Conservation (phyloP, 1,140 invertebrate genomes). For the Heliothis virescens region DNA sequence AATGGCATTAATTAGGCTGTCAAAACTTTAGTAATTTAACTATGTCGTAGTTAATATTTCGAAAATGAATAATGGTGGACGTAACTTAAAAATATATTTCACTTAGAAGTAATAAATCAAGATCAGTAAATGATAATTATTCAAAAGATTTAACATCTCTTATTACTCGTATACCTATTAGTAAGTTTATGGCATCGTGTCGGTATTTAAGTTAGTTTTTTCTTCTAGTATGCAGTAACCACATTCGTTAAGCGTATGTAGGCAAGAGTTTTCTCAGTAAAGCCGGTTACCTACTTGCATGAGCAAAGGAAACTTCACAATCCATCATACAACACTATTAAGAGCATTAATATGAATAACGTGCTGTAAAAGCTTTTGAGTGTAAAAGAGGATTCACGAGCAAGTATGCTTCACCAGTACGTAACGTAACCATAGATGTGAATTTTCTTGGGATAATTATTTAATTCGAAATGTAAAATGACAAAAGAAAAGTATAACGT, state of each 20-base stretch:
- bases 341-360: background rate
- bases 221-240: background rate
- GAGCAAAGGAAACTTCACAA: background rate
- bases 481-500: too few relatives aligned
- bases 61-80: background rate
- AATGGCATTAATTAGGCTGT: background rate
- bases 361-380: background rate
- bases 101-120: background rate
- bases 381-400: background rate
- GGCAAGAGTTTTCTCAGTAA: background rate
- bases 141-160: too few relatives aligned
- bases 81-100: too few relatives aligned
- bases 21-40: background rate
- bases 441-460: too few relatives aligned
- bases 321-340: background rate
- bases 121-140: background rate
- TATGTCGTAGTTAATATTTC: background rate
- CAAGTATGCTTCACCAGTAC: background rate
- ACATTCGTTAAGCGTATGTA: background rate
- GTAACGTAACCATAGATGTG: too few relatives aligned
- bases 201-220: background rate
- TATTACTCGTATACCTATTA: too few relatives aligned
- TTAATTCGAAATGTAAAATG: too few relatives aligned
- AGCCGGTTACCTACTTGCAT: background rate
- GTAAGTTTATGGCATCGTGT: too few relatives aligned